Percentiles rank a stretch among this genome's conserved stretches.
Conservation (phyloP, 2,113 vertebrate species). For the Elgaria multicarinata region DNA sequence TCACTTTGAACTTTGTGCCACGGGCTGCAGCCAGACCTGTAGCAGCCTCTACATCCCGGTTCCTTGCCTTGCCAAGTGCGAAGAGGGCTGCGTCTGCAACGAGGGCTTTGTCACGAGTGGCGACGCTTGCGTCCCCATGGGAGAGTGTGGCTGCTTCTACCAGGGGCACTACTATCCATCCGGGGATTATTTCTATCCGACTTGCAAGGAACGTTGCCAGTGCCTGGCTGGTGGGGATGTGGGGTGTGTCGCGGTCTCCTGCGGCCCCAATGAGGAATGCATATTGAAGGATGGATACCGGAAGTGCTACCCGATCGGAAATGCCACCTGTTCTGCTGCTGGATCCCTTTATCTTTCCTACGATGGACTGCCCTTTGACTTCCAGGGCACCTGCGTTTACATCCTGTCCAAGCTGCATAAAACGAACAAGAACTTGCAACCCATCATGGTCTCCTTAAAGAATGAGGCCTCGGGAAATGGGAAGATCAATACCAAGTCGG, state of each 20-base stretch:
- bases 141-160: slow-evolving; percentile 81
- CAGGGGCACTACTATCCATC: slow-evolving; percentile 74
- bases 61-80: slow-evolving; percentile 70
- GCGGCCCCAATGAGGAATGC: slow-evolving; percentile 61
- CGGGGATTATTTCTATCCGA: slow-evolving; percentile 73
- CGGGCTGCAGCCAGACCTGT: slow-evolving; percentile 76
- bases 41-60: slow-evolving; percentile 60
- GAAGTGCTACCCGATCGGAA: slow-evolving; percentile 57
- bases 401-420: slow-evolving; percentile 48
- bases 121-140: slow-evolving; percentile 73
- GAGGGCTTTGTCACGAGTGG: slow-evolving; percentile 76
- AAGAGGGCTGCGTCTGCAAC: slow-evolving; percentile 81
- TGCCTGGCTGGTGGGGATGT: slow-evolving; percentile 55
- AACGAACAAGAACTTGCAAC: accelerated
- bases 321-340: slow-evolving; percentile 48
- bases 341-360: slow-evolving; percentile 75
- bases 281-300: slow-evolving; percentile 24
- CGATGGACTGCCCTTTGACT: slow-evolving; percentile 60
- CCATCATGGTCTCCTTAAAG: slow-evolving; percentile 60
- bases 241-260: slow-evolving; percentile 47
- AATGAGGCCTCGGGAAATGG: slow-evolving; percentile 48
- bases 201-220: slow-evolving; percentile 53
- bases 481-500: slow-evolving; percentile 9
- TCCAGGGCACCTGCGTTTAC: slow-evolving; percentile 76
- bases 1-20: slow-evolving; percentile 76